These are phyloP conservation scores for Acrossocheilus fasciatus DNA, from an alignment of 2,797 vertebrate species.

Conservation along the genomic window DNA sequence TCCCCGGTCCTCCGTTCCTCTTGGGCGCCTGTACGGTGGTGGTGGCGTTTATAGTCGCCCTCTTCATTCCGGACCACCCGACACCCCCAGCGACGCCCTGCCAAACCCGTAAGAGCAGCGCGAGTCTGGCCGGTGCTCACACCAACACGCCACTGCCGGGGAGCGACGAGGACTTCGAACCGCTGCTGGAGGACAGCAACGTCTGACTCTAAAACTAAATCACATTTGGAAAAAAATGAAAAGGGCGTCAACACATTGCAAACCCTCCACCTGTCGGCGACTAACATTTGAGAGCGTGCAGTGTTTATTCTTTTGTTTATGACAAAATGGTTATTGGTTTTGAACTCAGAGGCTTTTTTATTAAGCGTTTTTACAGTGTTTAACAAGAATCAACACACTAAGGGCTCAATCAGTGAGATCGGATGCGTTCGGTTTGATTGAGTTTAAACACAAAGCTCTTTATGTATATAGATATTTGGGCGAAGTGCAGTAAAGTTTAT, in stretches of 20 bases:
- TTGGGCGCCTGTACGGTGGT: constrained; percentile 90
- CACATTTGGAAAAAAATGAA: neutral
- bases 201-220: constrained; percentile 76
- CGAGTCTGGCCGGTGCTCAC: constrained; percentile 77
- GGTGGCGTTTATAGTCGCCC: constrained; percentile 90
- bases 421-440: constrained; percentile 11
- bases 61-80: constrained; percentile 90
- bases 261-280: neutral
- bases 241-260: neutral
- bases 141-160: constrained; percentile 80
- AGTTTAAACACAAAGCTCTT: constrained; percentile 19
- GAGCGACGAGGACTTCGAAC: constrained; percentile 90
- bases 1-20: constrained; percentile 94
- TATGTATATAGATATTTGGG: constrained; percentile 52
- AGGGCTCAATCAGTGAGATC: constrained; percentile 50
- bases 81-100: constrained; percentile 72
- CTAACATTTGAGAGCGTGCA: constrained; percentile 3
- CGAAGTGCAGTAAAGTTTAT: constrained; percentile 50
- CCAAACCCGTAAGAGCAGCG: constrained; percentile 80
- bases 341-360: constrained; percentile 50
- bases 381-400: constrained; percentile 49
- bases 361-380: constrained; percentile 32
- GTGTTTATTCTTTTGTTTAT: constrained; percentile 21
- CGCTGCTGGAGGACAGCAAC: constrained; percentile 89
- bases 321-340: constrained; percentile 30